These are phyloP conservation scores for Trichonephila inaurata DNA, from an alignment of 1,140 invertebrate species.

Conservation along the genomic window DNA sequence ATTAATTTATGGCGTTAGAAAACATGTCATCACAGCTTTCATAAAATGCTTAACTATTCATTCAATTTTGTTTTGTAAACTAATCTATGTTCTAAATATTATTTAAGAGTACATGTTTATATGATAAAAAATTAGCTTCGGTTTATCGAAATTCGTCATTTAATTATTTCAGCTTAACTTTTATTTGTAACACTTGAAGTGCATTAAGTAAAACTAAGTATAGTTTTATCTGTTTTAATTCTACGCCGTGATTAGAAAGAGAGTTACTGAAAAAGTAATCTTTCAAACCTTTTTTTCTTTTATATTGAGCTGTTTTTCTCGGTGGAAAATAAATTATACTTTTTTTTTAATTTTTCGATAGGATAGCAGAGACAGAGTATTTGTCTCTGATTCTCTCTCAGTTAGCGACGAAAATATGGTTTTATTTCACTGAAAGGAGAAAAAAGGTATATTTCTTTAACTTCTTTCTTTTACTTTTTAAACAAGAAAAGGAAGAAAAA, in stretches of 20 bases:
- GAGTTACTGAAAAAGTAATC: neutral
- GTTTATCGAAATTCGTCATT: neutral
- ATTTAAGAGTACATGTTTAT: no score
- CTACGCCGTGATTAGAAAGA: neutral
- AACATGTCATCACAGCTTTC: no score
- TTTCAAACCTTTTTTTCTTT: neutral
- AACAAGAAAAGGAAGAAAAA: no score
- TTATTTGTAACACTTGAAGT: neutral
- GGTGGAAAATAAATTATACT: neutral
- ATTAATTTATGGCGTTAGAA: no score
- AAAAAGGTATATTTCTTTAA: no score
- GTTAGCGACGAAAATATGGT: no score
- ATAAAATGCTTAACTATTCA: no score
- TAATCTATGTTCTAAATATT: no score
- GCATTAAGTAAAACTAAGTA: neutral
- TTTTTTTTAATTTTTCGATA: neutral
- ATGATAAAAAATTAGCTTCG: no score
- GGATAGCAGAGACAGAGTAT: neutral
- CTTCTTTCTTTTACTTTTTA: no score
- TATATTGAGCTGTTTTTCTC: neutral
- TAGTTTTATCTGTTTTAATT: neutral
- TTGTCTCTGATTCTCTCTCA: neutral
- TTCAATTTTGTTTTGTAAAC: no score
- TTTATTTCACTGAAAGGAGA: no score
- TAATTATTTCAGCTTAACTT: neutral